Conservation (phyloP, 2,797 vertebrate genomes). For the Spatula clypeata region DNA sequence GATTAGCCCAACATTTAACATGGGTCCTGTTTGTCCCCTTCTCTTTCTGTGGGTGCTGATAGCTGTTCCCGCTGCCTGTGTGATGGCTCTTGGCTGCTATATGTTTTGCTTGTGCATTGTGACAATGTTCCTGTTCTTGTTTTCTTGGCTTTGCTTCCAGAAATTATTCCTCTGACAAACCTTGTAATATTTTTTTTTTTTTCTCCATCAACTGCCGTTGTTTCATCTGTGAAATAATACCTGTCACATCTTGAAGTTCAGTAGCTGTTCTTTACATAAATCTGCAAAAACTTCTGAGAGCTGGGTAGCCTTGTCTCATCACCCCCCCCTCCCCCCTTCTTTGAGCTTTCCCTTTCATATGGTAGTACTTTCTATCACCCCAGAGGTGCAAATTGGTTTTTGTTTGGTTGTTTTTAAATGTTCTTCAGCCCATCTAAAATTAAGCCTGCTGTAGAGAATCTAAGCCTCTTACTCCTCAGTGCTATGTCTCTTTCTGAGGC, state of each 20-base stretch:
- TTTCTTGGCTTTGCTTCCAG: neutral
- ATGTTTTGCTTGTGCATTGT: accelerated
- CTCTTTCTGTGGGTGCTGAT: accelerated
- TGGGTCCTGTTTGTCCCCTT: accelerated
- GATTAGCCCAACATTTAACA: neutral
- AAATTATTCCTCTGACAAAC: neutral
- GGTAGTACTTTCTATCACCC: neutral
- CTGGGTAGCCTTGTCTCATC: too few species aligned
- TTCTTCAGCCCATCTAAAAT: neutral
- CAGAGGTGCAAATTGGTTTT: neutral
- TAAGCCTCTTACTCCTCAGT: neutral
- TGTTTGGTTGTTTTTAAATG: neutral
- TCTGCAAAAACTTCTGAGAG: neutral
- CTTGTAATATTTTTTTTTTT: neutral
- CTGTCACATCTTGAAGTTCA: accelerated
- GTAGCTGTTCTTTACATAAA: neutral
- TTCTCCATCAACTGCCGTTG: neutral
- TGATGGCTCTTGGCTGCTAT: accelerated
- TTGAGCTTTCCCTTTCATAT: neutral
- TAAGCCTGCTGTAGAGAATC: neutral
- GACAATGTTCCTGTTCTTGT: accelerated
- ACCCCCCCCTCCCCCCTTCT: too few species aligned
- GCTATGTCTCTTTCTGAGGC: neutral
- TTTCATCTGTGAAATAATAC: neutral
- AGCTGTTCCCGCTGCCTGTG: neutral